phyloP scores from a whole-genome alignment of 1,140 invertebrate genomes.

The Pseudomyrmex flavicornis region DNA sequence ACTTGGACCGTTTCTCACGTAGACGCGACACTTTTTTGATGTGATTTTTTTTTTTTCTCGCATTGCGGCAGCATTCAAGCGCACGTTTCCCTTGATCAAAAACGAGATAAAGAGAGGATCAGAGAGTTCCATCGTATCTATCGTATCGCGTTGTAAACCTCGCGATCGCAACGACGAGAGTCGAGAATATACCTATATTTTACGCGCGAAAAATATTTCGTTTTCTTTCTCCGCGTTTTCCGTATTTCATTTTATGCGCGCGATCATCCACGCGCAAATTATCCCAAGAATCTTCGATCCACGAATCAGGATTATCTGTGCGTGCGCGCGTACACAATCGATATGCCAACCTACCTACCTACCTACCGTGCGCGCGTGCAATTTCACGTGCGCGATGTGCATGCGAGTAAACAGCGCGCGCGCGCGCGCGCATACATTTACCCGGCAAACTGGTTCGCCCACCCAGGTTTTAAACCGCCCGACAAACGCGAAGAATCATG shows the following conservation, averaged over 20 bases:
- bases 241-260: background rate
- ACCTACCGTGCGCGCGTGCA: constrained; percentile 34
- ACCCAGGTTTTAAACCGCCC: constrained; percentile 68
- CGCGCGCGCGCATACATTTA: no score
- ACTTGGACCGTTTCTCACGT: constrained; percentile 56
- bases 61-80: background rate
- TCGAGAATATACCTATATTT: background rate
- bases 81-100: background rate
- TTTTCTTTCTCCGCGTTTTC: background rate
- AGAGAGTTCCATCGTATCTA: no score
- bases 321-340: constrained; percentile 34
- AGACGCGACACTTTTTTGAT: background rate
- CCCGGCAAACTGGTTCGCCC: constrained; percentile 81
- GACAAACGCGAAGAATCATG: constrained; percentile 60
- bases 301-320: constrained; percentile 37
- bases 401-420: constrained; percentile 30
- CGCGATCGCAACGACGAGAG: background rate
- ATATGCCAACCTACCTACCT: constrained; percentile 11
- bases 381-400: constrained; percentile 50
- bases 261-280: background rate
- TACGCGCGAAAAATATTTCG: background rate
- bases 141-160: background rate
- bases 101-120: background rate
- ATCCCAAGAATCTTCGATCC: constrained; percentile 8
- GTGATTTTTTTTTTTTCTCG: constrained; percentile 14